Percentiles rank a stretch among this genome's conserved stretches.
phyloP scores from a whole-genome alignment of 2,113 vertebrate species.

The Campylorhamphus procurvoides region DNA sequence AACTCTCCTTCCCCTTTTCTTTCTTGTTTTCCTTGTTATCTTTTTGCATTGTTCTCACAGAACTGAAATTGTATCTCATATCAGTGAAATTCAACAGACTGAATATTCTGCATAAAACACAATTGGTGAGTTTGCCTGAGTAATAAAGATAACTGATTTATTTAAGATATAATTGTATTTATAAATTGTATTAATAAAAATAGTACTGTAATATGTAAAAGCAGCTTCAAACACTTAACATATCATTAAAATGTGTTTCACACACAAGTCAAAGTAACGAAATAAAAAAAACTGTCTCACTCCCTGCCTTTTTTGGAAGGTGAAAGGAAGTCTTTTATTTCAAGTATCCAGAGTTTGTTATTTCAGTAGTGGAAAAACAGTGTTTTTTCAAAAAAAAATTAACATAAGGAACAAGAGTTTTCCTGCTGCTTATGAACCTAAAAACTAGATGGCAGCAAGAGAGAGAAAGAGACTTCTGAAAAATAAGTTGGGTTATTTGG shows the following conservation, averaged over 20 bases:
- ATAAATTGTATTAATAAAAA: background rate
- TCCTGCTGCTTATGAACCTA: constrained; percentile 1
- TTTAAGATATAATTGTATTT: background rate
- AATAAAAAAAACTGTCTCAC: background rate
- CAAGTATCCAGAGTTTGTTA: background rate
- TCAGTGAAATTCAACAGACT: background rate
- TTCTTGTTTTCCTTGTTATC: background rate
- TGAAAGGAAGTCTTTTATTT: background rate
- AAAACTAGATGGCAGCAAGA: constrained; percentile 21
- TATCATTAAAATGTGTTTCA: constrained; percentile 11
- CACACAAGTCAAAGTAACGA: background rate
- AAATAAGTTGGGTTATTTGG: background rate
- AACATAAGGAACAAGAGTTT: background rate
- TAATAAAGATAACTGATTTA: background rate
- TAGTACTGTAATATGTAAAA: background rate
- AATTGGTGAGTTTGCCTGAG: background rate
- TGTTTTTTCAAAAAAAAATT: background rate
- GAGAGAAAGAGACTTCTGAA: background rate
- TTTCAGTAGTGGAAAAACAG: background rate
- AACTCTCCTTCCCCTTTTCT: background rate
- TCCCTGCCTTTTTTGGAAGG: background rate
- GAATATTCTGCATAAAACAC: background rate
- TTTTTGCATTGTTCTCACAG: background rate
- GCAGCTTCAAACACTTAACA: background rate
- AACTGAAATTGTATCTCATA: background rate